Conservation (phyloP, 2,888 invertebrate genomes). For the Schrankia costaestrigalis region DNA sequence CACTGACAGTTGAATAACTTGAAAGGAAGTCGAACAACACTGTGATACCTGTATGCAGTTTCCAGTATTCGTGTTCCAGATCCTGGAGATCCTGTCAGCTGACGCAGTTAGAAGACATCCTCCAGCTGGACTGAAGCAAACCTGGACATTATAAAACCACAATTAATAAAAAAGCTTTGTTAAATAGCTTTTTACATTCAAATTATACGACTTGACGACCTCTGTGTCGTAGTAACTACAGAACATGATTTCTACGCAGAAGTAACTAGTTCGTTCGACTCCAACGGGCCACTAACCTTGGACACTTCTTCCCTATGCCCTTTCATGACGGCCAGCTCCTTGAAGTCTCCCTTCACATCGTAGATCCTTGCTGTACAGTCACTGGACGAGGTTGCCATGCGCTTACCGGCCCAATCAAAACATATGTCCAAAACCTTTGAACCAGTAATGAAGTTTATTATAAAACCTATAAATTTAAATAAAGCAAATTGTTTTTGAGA, state of each 20-base stretch:
- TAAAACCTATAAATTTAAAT: background rate
- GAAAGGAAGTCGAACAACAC: too few relatives aligned
- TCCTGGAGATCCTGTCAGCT: slow-evolving; percentile 85
- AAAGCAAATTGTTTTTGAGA: background rate
- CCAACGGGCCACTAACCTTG: too few relatives aligned
- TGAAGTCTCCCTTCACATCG: slow-evolving; percentile 80
- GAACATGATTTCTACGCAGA: too few relatives aligned
- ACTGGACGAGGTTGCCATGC: slow-evolving; percentile 87
- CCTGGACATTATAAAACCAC: slow-evolving; percentile 55
- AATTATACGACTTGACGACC: too few relatives aligned
- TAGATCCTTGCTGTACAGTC: slow-evolving; percentile 88
- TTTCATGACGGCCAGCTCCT: slow-evolving; percentile 79
- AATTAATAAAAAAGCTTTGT: background rate
- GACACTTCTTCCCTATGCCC: slow-evolving; percentile 86
- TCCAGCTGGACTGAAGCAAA: slow-evolving; percentile 90
- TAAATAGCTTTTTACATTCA: background rate
- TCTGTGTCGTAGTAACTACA: too few relatives aligned
- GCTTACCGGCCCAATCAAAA: slow-evolving; percentile 87
- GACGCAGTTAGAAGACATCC: slow-evolving; percentile 87
- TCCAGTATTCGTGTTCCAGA: slow-evolving; percentile 86
- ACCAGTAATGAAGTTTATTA: background rate
- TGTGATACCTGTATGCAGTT: slow-evolving; percentile 86
- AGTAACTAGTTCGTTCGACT: too few relatives aligned
- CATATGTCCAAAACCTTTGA: slow-evolving; percentile 85
- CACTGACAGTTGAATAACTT: too few relatives aligned